phyloP scores from a whole-genome alignment of 2,797 vertebrate species.

The Premnoplex brunnescens region DNA sequence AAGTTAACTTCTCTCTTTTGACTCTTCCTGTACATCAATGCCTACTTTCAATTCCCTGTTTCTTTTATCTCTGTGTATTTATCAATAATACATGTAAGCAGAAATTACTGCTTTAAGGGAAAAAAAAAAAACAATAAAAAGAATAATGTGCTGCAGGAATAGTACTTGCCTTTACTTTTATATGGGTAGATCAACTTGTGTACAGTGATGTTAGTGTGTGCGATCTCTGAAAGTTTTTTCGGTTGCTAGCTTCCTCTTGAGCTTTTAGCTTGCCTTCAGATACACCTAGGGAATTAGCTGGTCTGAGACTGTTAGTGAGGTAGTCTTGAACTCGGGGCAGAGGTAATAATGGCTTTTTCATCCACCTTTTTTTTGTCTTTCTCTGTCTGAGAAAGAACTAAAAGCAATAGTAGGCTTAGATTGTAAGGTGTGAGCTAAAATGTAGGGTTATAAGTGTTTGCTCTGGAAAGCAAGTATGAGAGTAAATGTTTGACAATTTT shows the following conservation, averaged over 20 bases:
- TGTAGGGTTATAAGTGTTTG: neutral
- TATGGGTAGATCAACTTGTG: neutral
- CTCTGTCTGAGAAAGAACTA: neutral
- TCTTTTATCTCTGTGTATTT: neutral
- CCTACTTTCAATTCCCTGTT: neutral
- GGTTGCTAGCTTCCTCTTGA: neutral
- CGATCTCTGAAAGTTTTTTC: neutral
- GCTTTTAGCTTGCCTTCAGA: neutral
- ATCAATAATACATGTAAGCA: neutral
- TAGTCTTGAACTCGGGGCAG: neutral
- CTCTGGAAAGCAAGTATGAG: neutral
- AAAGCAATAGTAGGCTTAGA: neutral
- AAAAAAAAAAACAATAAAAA: neutral
- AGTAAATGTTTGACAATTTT: neutral
- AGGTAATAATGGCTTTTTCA: neutral
- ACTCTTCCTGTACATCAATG: neutral
- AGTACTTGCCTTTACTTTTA: neutral
- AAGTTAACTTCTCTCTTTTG: neutral
- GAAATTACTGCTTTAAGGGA: neutral
- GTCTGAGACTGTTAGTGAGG: neutral
- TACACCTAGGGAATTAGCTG: neutral
- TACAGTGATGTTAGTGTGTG: neutral
- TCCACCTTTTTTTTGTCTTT: neutral
- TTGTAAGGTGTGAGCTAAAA: neutral
- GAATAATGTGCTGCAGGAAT: neutral